A percentile compares a stretch with the other conserved stretches of the same genome.
Evolutionary conservation across 1,140 invertebrate species (phyloP).

Genomic region (Bombus soroeensis): DNA sequence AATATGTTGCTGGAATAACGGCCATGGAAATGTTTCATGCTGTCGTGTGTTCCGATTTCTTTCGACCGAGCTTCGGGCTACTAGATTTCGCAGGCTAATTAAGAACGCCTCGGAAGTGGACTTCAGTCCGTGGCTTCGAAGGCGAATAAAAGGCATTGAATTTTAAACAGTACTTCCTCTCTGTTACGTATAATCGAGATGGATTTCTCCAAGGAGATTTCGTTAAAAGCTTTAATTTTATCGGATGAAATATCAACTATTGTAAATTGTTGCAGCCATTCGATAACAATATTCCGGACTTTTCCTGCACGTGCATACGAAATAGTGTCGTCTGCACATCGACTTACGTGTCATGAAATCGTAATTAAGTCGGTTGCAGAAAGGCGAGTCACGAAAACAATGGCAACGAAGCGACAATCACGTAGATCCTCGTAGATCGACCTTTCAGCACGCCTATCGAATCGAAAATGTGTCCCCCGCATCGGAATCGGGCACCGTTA

Average conservation of each 20-base stretch:
- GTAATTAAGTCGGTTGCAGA: conserved; percentile 14
- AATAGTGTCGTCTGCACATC: background rate
- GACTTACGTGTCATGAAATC: conserved; percentile 35
- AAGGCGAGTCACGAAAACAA: conserved; percentile 29
- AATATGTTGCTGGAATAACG: conserved; percentile 10
- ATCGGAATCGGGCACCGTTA: conserved; percentile 64
- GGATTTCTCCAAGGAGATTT: background rate
- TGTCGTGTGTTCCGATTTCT: conserved; percentile 27
- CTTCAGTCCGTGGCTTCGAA: background rate
- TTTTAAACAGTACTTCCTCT: background rate
- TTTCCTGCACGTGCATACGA: background rate
- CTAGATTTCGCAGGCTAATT: background rate
- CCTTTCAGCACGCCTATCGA: conserved; percentile 38
- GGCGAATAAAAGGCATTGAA: background rate
- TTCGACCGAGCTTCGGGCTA: conserved; percentile 23
- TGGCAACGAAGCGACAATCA: background rate
- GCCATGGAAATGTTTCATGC: conserved; percentile 12
- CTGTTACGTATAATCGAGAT: background rate
- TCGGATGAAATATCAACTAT: background rate
- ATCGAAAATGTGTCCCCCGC: conserved; percentile 65
- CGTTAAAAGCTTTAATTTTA: background rate
- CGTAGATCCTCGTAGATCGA: conserved; percentile 38
- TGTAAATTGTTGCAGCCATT: background rate
- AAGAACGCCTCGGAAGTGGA: background rate
- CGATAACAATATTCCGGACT: background rate